Conservation (phyloP, 2,113 vertebrate genomes). For the Pyxicephalus adspersus region DNA sequence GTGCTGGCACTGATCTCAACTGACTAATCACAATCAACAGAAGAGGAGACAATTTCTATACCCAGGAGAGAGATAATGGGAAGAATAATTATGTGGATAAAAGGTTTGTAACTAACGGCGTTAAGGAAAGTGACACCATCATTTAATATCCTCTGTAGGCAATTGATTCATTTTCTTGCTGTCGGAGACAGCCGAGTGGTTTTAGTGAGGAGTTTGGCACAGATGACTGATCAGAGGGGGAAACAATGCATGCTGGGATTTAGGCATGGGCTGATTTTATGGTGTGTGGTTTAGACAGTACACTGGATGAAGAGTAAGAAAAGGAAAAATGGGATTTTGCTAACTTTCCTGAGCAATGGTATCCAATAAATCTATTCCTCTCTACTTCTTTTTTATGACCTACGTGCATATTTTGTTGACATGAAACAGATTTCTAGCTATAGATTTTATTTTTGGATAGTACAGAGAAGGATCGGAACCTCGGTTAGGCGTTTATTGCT, state of each 20-base stretch:
- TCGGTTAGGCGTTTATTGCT: too few relatives aligned
- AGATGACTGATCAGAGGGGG: slow-evolving; percentile 26
- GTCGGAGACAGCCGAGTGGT: not conserved
- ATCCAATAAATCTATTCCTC: too few relatives aligned
- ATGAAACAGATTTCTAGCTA: too few relatives aligned
- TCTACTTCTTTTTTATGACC: too few relatives aligned
- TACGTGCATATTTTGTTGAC: too few relatives aligned
- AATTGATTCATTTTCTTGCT: slow-evolving; percentile 9
- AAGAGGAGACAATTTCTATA: slow-evolving; percentile 57
- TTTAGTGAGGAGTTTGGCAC: slow-evolving; percentile 28
- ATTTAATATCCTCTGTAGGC: slow-evolving; percentile 31
- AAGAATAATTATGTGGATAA: slow-evolving; percentile 54
- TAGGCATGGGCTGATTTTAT: too few relatives aligned
- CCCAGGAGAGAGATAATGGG: slow-evolving; percentile 51
- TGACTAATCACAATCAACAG: slow-evolving; percentile 56
- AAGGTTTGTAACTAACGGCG: slow-evolving; percentile 51
- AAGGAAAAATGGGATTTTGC: too few relatives aligned
- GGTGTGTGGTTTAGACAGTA: too few relatives aligned
- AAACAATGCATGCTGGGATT: not conserved
- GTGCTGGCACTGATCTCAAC: slow-evolving; percentile 4
- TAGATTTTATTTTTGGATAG: too few relatives aligned
- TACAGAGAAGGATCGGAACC: too few relatives aligned
- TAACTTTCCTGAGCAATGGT: too few relatives aligned
- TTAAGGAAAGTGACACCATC: slow-evolving; percentile 55
- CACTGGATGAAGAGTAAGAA: too few relatives aligned